phyloP scores from a whole-genome alignment of 1,140 invertebrate genomes.

The Gerris buenoi region DNA sequence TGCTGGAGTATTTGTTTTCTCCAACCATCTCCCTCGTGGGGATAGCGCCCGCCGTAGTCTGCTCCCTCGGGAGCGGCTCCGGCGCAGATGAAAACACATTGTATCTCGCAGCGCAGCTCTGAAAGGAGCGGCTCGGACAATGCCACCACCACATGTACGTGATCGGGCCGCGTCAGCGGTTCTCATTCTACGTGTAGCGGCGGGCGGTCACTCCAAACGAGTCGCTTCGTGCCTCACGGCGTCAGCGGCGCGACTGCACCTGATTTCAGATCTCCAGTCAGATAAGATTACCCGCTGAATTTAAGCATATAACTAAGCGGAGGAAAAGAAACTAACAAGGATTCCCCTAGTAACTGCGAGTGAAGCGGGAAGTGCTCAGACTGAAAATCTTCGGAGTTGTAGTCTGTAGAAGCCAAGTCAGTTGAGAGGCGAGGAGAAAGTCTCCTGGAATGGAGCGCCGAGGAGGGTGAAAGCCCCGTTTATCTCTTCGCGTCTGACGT shows the following conservation, averaged over 20 bases:
- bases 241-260: too few species aligned
- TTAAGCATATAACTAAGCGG: conserved; percentile 82
- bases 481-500: conserved; percentile 32
- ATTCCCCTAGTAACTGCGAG: conserved; percentile 77
- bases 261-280: conserved; percentile 46
- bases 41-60: too few species aligned
- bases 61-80: too few species aligned
- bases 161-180: too few species aligned
- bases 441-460: conserved; percentile 54
- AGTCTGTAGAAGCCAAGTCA: conserved; percentile 39
- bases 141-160: too few species aligned
- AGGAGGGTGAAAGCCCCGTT: conserved; percentile 56
- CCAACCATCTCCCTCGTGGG: too few species aligned
- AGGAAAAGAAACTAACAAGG: conserved; percentile 84
- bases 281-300: conserved; percentile 59
- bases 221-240: too few species aligned
- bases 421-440: conserved; percentile 41
- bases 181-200: neutral
- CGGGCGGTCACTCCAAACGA: too few species aligned
- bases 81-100: too few species aligned
- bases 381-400: conserved; percentile 46
- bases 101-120: too few species aligned
- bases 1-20: too few species aligned
- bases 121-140: too few species aligned
- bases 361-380: conserved; percentile 62